Evolutionary conservation across 2,888 invertebrate species (phyloP).

Genomic region (Oasisia sp.): DNA sequence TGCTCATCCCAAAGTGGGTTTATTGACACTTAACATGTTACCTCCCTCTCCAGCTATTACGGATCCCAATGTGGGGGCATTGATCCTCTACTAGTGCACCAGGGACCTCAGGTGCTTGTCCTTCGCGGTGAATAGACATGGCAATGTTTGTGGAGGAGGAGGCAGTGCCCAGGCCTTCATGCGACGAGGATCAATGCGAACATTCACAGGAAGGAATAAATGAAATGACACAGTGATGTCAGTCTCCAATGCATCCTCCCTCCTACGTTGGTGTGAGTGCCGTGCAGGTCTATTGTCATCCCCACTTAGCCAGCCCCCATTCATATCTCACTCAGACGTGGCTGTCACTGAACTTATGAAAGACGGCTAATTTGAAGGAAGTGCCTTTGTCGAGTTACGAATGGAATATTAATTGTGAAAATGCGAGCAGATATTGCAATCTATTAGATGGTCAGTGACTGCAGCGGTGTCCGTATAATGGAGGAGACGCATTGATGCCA

Average conservation of each 20-base stretch:
- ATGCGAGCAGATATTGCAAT: background rate
- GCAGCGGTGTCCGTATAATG: background rate
- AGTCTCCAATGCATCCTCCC: background rate
- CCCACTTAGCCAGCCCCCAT: background rate
- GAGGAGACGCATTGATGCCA: background rate
- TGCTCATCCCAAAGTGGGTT: background rate
- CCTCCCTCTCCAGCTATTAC: background rate
- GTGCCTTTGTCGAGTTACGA: background rate
- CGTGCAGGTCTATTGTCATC: background rate
- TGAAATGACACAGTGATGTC: too few relatives aligned
- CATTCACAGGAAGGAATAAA: too few relatives aligned
- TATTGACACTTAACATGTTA: too few relatives aligned
- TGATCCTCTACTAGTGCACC: too few relatives aligned
- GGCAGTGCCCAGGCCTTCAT: too few relatives aligned
- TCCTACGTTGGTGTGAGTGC: background rate
- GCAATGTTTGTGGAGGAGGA: too few relatives aligned
- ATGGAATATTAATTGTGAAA: background rate
- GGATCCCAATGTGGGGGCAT: background rate
- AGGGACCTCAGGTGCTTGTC: too few relatives aligned
- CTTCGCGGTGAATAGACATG: too few relatives aligned
- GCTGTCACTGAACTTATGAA: background rate
- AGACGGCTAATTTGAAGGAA: background rate
- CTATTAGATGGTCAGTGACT: background rate
- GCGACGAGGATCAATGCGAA: too few relatives aligned
- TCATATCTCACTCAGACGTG: background rate